Evolutionary conservation across 2,797 vertebrate genomes (phyloP).

Genomic region (Sebastes glaucus): DNA sequence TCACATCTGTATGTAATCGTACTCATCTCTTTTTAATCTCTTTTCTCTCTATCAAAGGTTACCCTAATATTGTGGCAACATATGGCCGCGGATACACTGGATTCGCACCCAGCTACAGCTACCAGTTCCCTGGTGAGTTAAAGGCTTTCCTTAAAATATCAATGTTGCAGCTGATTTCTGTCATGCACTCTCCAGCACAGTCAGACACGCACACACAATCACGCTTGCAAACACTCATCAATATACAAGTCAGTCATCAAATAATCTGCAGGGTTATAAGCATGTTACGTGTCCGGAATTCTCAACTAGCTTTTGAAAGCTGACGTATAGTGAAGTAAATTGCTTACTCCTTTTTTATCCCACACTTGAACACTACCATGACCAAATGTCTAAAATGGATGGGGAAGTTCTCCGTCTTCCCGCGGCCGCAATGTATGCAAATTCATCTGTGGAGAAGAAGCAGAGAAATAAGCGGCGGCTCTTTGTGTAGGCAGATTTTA

Average conservation of each 20-base stretch:
- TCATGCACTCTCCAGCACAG: conserved; percentile 40
- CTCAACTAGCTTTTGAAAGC: conserved; percentile 63
- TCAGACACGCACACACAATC: conserved; percentile 7
- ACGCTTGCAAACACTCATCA: conserved; percentile 48
- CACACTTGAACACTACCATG: conserved; percentile 67
- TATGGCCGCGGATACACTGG: conserved; percentile 98
- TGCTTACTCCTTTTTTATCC: conserved; percentile 65
- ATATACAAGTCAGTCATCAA: conserved; percentile 61
- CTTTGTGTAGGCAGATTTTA: conserved; percentile 66
- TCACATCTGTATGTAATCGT: not conserved
- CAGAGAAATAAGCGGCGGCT: conserved; percentile 50
- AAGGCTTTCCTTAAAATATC: conserved; percentile 56
- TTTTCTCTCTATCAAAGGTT: conserved; percentile 83
- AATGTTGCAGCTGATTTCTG: conserved; percentile 42
- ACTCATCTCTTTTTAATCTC: conserved; percentile 19
- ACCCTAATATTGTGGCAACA: conserved; percentile 98
- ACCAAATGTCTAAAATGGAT: conserved; percentile 73
- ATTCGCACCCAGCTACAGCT: conserved; percentile 99
- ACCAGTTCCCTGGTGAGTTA: conserved; percentile 97
- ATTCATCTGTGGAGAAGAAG: conserved; percentile 68
- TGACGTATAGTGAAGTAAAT: conserved; percentile 69
- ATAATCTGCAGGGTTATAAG: conserved; percentile 70
- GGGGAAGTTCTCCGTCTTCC: conserved; percentile 52
- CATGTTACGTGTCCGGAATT: conserved; percentile 63
- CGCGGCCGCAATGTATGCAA: conserved; percentile 74